Evolutionary conservation across 1,140 invertebrate genomes (phyloP).

Genomic region (Ridgeia piscesae): DNA sequence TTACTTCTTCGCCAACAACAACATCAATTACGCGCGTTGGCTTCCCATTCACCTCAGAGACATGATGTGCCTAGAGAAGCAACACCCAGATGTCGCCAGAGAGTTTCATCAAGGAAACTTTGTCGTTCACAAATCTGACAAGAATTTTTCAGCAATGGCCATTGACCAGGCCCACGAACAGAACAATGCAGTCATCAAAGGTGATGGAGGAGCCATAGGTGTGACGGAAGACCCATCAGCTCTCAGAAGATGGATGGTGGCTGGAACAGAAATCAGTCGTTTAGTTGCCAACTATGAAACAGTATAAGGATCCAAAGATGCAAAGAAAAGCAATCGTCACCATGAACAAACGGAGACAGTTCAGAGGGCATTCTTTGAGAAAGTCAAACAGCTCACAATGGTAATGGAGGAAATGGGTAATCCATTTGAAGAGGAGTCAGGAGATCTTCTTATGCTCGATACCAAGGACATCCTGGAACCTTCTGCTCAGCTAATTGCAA

Average conservation of each 20-base stretch:
- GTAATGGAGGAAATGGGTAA: too few species aligned
- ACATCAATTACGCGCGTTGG: slow-evolving; percentile 34
- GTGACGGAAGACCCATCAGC: slow-evolving; percentile 39
- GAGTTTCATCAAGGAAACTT: too few species aligned
- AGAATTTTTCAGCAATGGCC: slow-evolving; percentile 33
- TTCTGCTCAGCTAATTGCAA: too few species aligned
- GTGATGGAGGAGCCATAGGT: slow-evolving; percentile 39
- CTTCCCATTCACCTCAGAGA: slow-evolving; percentile 33
- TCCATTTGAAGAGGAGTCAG: too few species aligned
- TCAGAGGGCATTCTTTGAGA: too few species aligned
- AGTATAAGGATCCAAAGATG: background rate
- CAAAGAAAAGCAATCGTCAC: background rate
- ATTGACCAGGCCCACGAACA: slow-evolving; percentile 43
- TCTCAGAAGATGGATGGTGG: slow-evolving; percentile 40
- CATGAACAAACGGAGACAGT: background rate
- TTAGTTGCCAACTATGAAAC: slow-evolving; percentile 35
- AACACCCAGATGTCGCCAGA: too few species aligned
- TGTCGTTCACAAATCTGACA: slow-evolving; percentile 29
- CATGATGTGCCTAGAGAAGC: too few species aligned
- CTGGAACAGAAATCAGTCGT: slow-evolving; percentile 34
- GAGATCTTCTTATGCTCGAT: too few species aligned
- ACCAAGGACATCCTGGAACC: too few species aligned
- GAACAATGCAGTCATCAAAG: slow-evolving; percentile 41
- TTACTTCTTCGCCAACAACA: slow-evolving; percentile 31
- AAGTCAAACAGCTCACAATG: too few species aligned